Evolutionary conservation across 2,888 invertebrate species (phyloP), one percentile per base, ranked within the genome.

Genomic region (Acleris cristana): DNA sequence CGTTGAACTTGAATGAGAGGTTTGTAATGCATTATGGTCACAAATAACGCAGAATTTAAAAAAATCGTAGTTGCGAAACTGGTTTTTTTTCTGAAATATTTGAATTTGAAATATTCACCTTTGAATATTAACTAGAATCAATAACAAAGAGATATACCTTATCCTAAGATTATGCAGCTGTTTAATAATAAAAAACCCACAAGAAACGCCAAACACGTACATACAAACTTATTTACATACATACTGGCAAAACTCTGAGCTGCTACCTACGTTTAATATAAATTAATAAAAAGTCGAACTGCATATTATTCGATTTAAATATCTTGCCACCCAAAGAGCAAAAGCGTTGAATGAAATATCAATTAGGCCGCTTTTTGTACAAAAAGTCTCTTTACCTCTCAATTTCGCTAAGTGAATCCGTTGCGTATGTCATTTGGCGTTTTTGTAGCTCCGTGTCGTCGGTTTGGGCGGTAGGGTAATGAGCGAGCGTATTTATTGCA

Each of bases 401-500:
- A 91, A 91, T 91, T 90, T 88, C 73, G 77, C 79, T 85, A 86
- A 92, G 89, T 90, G 89, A 90, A 86, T 87, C 81, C 85, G 84
- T 82, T 76, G 78, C 77, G 87, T 85, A 89, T 87, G 88, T 92
- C 89, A 90, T 91, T 90, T 91, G 80, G 83, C 72, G 89, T 90
- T 92, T 92, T 92, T 91, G 87, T 80, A 75, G 74, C 72, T 76
- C 70, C 79, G 76, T 78, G 82, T 82, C 82, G 79, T 79, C 90
- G 79, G 84, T 88, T 90, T 87, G 89, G 90, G 89, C 84, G 91
- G 91, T 88, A 90, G 82, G 84, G 87, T 90, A 91, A 92, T 91
- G 90, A 89, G 86, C 79, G 85, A 85, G 85, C 85, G 84, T 88
- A 88, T 89, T 89, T 89, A 89, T 90, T 88, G 85, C 84, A 76